phyloP scores from a whole-genome alignment of 2,888 invertebrate species.

The Pyrocoelia pectoralis region DNA sequence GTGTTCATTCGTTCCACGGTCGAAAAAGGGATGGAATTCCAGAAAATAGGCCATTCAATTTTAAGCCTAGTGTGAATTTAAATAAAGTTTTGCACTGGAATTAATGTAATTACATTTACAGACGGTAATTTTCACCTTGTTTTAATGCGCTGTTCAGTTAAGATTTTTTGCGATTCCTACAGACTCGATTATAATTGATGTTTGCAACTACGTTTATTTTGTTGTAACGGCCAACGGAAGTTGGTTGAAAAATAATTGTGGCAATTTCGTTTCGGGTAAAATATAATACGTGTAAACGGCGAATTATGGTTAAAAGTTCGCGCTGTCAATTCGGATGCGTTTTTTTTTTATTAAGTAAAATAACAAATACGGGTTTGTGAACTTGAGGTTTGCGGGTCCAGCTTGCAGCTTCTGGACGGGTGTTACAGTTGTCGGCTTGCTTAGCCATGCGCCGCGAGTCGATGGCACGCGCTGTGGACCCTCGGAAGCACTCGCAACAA shows the following conservation, averaged over 20 bases:
- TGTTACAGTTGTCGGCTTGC: conserved; percentile 41
- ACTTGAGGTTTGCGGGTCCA: conserved; percentile 26
- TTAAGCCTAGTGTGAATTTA: too few relatives aligned
- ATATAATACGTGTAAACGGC: not conserved
- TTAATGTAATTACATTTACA: too few relatives aligned
- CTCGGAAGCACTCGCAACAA: conserved; percentile 54
- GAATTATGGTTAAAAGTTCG: not conserved
- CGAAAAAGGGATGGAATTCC: too few relatives aligned
- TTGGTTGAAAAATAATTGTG: not conserved
- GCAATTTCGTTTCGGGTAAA: not conserved
- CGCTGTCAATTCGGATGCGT: not conserved
- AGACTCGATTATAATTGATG: not conserved
- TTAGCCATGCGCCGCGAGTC: conserved; percentile 59
- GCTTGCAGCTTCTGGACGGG: conserved; percentile 37
- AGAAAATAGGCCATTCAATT: too few relatives aligned
- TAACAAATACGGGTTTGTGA: conserved; percentile 5
- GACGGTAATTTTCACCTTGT: not conserved
- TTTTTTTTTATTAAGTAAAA: not conserved
- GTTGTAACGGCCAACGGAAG: too few relatives aligned
- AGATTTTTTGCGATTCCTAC: not conserved
- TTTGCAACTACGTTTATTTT: too few relatives aligned
- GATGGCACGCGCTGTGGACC: conserved; percentile 60
- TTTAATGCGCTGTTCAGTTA: not conserved
- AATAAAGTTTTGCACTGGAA: too few relatives aligned
- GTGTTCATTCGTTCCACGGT: too few relatives aligned